A percentile compares a stretch with the other conserved stretches of the same genome.
Conservation (phyloP, 2,113 vertebrate species). For the Euleptes europaea region DNA sequence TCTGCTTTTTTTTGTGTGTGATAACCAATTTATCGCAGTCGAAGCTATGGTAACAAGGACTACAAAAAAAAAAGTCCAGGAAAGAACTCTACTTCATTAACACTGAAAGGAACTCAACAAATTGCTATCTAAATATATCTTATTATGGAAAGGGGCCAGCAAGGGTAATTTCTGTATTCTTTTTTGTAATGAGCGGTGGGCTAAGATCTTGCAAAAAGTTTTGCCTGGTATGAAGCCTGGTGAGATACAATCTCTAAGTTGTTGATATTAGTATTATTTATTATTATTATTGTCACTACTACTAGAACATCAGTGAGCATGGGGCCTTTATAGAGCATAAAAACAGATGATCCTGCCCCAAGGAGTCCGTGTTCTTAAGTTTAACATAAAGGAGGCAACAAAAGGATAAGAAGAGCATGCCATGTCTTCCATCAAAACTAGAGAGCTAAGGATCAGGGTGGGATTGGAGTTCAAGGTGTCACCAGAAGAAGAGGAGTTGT, state of each 20-base stretch:
- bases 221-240: not conserved
- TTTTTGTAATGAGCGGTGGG: not conserved
- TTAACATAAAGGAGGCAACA: too few relatives aligned
- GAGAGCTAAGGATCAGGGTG: not conserved
- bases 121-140: not conserved
- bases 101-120: not conserved
- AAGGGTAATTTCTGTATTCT: constrained; percentile 21
- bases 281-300: too few relatives aligned
- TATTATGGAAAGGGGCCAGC: constrained; percentile 13
- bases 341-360: too few relatives aligned
- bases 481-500: too few relatives aligned
- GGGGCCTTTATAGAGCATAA: too few relatives aligned
- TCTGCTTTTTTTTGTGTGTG: constrained; percentile 9
- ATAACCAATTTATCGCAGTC: constrained; percentile 9
- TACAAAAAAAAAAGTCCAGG: not conserved
- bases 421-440: not conserved
- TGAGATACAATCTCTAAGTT: not conserved
- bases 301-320: too few relatives aligned
- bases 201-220: not conserved
- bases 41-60: not conserved
- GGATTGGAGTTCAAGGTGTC: not conserved
- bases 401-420: too few relatives aligned
- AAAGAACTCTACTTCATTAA: constrained; percentile 30
- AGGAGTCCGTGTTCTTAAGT: too few relatives aligned
- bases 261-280: too few relatives aligned